These are phyloP conservation scores for Rhynchophorus ferrugineus DNA, from an alignment of 1,140 invertebrate genomes.

Conservation along the genomic window DNA sequence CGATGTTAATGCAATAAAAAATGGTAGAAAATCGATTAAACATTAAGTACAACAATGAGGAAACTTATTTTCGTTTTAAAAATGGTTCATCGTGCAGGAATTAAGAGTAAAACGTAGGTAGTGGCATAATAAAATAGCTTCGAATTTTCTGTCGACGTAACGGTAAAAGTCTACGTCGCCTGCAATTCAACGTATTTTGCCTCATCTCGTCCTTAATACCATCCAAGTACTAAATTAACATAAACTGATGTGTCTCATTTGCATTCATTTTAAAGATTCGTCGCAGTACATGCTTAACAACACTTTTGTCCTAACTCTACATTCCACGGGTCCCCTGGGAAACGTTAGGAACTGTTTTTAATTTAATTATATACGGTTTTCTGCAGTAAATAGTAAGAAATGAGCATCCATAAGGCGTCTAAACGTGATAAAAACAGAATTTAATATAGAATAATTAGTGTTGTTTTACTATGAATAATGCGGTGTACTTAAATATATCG, in stretches of 20 bases:
- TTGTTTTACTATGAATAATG: too few species aligned
- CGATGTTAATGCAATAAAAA: too few species aligned
- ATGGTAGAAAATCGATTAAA: too few species aligned
- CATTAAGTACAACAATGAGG: too few species aligned
- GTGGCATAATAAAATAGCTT: not conserved
- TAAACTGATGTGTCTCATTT: conserved; percentile 17
- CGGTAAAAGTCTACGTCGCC: not conserved
- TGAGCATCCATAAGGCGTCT: too few species aligned
- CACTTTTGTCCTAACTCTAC: conserved; percentile 1
- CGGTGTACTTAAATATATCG: too few species aligned
- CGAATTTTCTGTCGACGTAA: not conserved
- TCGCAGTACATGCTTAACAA: conserved; percentile 9
- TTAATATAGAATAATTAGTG: not conserved
- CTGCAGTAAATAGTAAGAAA: not conserved
- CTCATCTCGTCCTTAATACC: conserved; percentile 3
- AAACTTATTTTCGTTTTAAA: too few species aligned
- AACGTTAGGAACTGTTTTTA: not conserved
- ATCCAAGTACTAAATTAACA: conserved; percentile 10
- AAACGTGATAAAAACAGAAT: not conserved
- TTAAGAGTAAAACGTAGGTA: too few species aligned
- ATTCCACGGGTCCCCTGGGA: not conserved
- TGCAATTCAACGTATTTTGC: conserved; percentile 1
- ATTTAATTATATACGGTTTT: conserved; percentile 2
- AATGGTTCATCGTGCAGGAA: too few species aligned
- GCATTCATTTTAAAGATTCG: conserved; percentile 12